Evolutionary conservation across 2,797 vertebrate genomes (phyloP).

Genomic region (Dromococcyx pavoninus): DNA sequence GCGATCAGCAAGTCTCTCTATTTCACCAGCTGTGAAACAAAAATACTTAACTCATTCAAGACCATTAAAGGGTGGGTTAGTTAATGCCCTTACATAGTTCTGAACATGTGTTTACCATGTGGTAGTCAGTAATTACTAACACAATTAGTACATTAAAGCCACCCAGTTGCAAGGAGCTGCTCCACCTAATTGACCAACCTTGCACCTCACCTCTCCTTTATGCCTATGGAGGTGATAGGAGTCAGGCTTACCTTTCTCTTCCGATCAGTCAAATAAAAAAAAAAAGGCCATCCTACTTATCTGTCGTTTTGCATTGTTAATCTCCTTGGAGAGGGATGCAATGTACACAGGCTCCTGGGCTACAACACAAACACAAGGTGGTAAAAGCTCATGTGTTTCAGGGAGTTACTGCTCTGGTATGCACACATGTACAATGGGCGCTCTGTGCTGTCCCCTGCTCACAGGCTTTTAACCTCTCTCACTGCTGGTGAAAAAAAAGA

Average conservation of each 20-base stretch:
- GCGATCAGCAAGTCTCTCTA: neutral
- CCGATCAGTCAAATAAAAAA: neutral
- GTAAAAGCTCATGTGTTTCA: slow-evolving; percentile 72
- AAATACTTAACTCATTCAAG: neutral
- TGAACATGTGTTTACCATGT: slow-evolving; percentile 5
- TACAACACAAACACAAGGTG: slow-evolving; percentile 59
- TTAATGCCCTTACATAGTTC: neutral
- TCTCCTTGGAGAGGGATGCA: neutral
- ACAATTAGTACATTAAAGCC: slow-evolving; percentile 30
- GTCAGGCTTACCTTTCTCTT: neutral
- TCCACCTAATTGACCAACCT: slow-evolving; percentile 11
- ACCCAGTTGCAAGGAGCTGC: neutral
- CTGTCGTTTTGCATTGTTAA: slow-evolving; percentile 33
- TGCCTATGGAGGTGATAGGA: neutral
- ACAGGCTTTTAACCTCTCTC: slow-evolving; percentile 48
- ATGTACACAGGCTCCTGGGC: slow-evolving; percentile 14
- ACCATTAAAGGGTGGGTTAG: neutral
- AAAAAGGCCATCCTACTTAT: neutral
- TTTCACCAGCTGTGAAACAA: neutral
- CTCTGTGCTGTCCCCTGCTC: slow-evolving; percentile 54
- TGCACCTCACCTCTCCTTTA: neutral
- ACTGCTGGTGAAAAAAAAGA: neutral
- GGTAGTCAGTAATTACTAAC: neutral
- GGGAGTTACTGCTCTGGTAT: slow-evolving; percentile 65
- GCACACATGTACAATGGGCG: slow-evolving; percentile 59